Conservation (phyloP, 2,888 invertebrate species). For the Oscheius sp. region DNA sequence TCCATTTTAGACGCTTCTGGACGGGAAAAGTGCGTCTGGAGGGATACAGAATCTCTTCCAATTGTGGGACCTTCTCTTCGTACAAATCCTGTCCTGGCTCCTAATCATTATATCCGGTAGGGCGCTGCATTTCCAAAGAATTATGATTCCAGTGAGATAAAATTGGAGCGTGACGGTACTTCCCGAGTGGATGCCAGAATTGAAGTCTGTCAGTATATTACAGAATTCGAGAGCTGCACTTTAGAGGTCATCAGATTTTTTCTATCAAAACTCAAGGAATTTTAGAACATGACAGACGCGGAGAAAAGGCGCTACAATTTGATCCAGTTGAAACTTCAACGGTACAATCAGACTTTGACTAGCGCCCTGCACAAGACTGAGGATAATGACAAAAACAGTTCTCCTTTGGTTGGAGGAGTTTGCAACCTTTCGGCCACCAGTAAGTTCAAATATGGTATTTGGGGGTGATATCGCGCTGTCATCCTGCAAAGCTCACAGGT, state of each 20-base stretch:
- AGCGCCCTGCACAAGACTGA: constrained; percentile 5
- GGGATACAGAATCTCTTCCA: constrained; percentile 59
- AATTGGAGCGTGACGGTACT: constrained; percentile 57
- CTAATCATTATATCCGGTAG: constrained; percentile 62
- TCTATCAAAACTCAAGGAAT: constrained; percentile 1
- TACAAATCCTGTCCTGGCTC: constrained; percentile 61
- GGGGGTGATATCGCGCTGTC: too few relatives aligned
- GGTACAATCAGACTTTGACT: constrained; percentile 26
- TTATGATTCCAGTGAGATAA: constrained; percentile 45
- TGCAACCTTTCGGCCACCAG: constrained; percentile 39
- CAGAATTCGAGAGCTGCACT: constrained; percentile 58
- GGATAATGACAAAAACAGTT: constrained; percentile 36
- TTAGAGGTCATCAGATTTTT: constrained; percentile 42
- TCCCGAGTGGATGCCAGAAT: constrained; percentile 57
- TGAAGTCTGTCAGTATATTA: constrained; percentile 62
- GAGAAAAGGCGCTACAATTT: constrained; percentile 51
- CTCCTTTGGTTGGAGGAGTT: constrained; percentile 25
- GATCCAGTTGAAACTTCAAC: constrained; percentile 55
- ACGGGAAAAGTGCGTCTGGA: constrained; percentile 61
- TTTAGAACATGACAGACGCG: constrained; percentile 57
- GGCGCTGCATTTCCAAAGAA: not conserved
- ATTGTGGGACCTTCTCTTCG: constrained; percentile 61
- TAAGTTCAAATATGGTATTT: too few relatives aligned
- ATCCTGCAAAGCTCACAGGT: too few relatives aligned
- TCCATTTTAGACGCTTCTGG: constrained; percentile 48